Percentiles rank a stretch among this genome's conserved stretches.
Conservation (phyloP, 2,113 vertebrate species). For the Macrotus californicus region DNA sequence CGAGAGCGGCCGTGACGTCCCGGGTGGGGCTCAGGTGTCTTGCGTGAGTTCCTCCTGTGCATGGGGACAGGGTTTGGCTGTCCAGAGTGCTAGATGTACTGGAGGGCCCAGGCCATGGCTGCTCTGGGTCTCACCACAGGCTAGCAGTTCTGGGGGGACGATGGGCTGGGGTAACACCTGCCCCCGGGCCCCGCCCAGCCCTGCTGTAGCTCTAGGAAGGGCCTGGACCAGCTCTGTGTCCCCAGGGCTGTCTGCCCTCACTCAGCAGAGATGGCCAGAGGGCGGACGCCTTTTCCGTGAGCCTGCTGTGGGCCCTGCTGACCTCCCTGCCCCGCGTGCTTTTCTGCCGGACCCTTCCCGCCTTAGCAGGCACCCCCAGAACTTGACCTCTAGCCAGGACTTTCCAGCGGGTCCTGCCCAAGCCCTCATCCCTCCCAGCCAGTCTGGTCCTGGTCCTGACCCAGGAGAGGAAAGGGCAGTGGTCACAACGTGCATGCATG, state of each 20-base stretch:
- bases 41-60: rapidly evolving
- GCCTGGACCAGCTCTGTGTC: background rate
- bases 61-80: background rate
- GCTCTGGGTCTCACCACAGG: background rate
- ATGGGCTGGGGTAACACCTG: rapidly evolving
- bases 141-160: rapidly evolving
- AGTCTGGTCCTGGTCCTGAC: background rate
- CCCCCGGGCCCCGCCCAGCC: background rate
- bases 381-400: background rate
- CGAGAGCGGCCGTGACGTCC: background rate
- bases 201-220: background rate
- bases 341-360: background rate
- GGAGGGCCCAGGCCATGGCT: too few species aligned
- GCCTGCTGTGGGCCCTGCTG: background rate
- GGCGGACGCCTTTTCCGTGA: rapidly evolving
- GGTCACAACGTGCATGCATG: rapidly evolving
- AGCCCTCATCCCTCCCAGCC: background rate
- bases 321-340: rapidly evolving
- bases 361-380: background rate
- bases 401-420: background rate
- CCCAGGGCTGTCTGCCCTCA: background rate
- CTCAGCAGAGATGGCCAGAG: background rate
- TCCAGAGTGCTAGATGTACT: too few species aligned
- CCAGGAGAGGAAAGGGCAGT: background rate
- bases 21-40: background rate